Base-by-base conservation (phyloP, 2,113 vertebrate genomes). In the Heliornis fulica region DNA sequence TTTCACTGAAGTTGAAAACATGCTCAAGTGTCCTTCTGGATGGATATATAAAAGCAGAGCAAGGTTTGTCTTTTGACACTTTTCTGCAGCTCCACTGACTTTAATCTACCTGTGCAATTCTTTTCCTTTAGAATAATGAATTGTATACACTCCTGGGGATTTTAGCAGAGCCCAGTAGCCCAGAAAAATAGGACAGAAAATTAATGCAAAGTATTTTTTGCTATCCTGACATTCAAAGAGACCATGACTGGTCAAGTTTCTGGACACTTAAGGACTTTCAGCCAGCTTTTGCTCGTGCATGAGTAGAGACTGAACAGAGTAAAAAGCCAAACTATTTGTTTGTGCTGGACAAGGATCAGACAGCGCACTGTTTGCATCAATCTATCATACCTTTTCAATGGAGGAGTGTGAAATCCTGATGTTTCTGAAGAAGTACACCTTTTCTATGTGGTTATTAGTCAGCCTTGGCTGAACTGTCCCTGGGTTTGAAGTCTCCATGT, bases 181-280 rank as follows among this genome's bases (percentile, higher is more conserved):
- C 53, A 83, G 69, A 92, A 92, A 96, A 95, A 75, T 96, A 89
- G 93, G 88, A 45, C 93, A 91, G 71, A 69, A 96, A 68, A 71
- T 75, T 86, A 90, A 91, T 56, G 18, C 71, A 60, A 87, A 92
- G 22, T 90, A 78, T 81, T 94, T 87, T 50, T 94, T 85, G n/a
- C 57, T 89, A 56, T 38, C 28, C 51, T 90, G 72, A 81, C 51
- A 71, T 89, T 84, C 56, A 90, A 94, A 72, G 80, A 89, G 65
- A 70, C 76, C 2, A 4, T 54, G 60, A 66, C 11, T 36, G 9
- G 40, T 64, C 92, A 56, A 78, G 40, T 81, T 94, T 87, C 68
- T 90, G 46, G 71, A 65, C 11, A 13, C 29, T 61, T 89, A 60
- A 94, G 50, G 50, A 74, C 64, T 75, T 89, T 89, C 10, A 71